These are phyloP conservation scores for Phaedon cochleariae DNA, from an alignment of 2,888 invertebrate species.

Conservation along the genomic window DNA sequence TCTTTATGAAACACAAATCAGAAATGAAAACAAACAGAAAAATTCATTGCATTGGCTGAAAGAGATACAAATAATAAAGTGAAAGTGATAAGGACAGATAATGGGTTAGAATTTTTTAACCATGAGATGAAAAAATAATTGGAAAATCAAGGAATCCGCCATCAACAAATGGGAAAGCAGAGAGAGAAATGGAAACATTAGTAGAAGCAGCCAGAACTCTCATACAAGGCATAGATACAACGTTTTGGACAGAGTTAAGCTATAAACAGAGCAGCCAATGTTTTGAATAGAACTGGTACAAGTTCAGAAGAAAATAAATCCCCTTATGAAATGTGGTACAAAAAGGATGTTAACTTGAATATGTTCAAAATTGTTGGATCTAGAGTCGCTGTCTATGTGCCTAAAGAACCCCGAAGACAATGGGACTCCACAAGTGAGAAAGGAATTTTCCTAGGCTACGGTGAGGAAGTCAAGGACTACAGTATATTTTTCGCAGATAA, in stretches of 20 bases:
- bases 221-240: slow-evolving; percentile 17
- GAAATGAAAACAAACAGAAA: slow-evolving; percentile 1
- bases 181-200: slow-evolving; percentile 53
- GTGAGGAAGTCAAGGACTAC: slow-evolving; percentile 42
- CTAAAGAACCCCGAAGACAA: slow-evolving; percentile 52
- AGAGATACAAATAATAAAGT: slow-evolving; percentile 13
- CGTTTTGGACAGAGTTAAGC: slow-evolving; percentile 55
- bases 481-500: slow-evolving; percentile 34
- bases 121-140: background rate
- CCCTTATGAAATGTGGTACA: slow-evolving; percentile 54
- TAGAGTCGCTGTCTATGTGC: slow-evolving; percentile 51
- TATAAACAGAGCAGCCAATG: slow-evolving; percentile 39
- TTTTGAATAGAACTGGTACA: slow-evolving; percentile 39
- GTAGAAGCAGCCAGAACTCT: slow-evolving; percentile 12
- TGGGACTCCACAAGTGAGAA: slow-evolving; percentile 51
- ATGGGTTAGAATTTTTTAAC: slow-evolving; percentile 22
- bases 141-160: slow-evolving; percentile 42
- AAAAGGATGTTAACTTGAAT: slow-evolving; percentile 49
- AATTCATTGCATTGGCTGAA: slow-evolving; percentile 6
- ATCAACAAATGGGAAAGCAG: slow-evolving; percentile 54
- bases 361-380: slow-evolving; percentile 56
- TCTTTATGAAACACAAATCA: slow-evolving; percentile 15
- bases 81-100: slow-evolving; percentile 12
- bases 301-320: slow-evolving; percentile 40
- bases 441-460: slow-evolving; percentile 55